Percentiles rank a stretch among this genome's conserved stretches.
phyloP scores from a whole-genome alignment of 2,888 invertebrate species.

The Lepidochrysops patricia region DNA sequence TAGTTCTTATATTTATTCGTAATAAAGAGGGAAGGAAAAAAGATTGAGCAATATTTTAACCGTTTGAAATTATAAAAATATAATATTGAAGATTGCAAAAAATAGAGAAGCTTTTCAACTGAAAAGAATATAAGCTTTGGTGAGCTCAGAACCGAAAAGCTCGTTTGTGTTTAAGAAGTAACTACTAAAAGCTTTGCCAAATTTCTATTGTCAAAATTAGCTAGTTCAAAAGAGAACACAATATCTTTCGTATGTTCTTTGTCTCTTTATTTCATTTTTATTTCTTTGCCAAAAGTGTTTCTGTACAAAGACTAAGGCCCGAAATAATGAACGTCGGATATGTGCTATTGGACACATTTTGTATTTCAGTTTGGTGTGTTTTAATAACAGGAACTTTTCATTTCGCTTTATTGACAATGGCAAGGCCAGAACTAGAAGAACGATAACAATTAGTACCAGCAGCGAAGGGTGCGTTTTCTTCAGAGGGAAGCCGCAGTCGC shows the following conservation, averaged over 20 bases:
- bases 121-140: background rate
- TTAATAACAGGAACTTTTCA: background rate
- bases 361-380: too few species aligned
- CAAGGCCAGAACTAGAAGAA: too few species aligned
- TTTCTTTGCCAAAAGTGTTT: slow-evolving; percentile 14
- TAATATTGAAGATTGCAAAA: background rate
- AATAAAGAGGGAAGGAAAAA: too few species aligned
- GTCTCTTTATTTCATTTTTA: slow-evolving; percentile 10
- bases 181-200: slow-evolving; percentile 11
- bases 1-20: too few species aligned
- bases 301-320: slow-evolving; percentile 14
- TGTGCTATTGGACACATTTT: background rate
- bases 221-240: slow-evolving; percentile 12
- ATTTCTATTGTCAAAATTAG: slow-evolving; percentile 15
- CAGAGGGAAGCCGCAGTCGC: too few species aligned
- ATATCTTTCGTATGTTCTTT: slow-evolving; percentile 13
- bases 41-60: background rate
- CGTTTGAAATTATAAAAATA: background rate
- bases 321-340: slow-evolving; percentile 12
- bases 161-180: slow-evolving; percentile 9
- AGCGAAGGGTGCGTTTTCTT: too few species aligned
- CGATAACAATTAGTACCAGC: too few species aligned
- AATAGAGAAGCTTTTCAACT: background rate
- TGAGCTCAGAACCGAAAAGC: background rate
- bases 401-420: background rate